Evolutionary conservation across 2,888 invertebrate species (phyloP), one percentile per base, ranked within the genome.

Genomic region (Diplazon laetatorius): DNA sequence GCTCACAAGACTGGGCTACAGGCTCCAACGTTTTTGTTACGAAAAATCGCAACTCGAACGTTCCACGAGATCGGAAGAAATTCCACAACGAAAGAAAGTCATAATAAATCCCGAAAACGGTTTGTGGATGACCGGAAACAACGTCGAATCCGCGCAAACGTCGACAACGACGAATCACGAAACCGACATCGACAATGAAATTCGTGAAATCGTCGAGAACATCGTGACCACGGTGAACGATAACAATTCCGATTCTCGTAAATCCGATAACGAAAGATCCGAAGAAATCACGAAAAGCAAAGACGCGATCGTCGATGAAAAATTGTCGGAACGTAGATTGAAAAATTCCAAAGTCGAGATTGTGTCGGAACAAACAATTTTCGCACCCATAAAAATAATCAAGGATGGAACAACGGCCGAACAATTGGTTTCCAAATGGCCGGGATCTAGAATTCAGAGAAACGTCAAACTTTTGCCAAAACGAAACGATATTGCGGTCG

Each of bases 1-100:
- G 37, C 91, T 94, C 0, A 92, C 93, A 73, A 92, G 93, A 83
- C 85, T 92, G 44, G 94, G 94, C 0, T 94, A 93, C 81, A 92
- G 92, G 88, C 90, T 94, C 35, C 91, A 93, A 72, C 91, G 93
- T 83, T 93, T 93, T 85, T 48, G 85, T 65, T 87, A 86, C 25
- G 80, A 86, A 65, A 86, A 82, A 75, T 80, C 79, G 30, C 73
- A 44, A 6, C 46, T 42, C 63, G 81, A 84, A 30, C 62, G 76
- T 59, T 14, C 25, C n/a, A 12, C 55, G 10, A 73, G 55, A 48
- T 4, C 73, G 0, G 82, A 85, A 10, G 87, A 88, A 46, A 50
- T 22, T 2, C 44, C 66, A 9, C 77, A 65, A 9, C 86, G 85
- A 30, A 89, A 88, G 71, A 89, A 88, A 84, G 85, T 89, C 2